Percentiles rank a stretch among this genome's conserved stretches.
Evolutionary conservation across 2,888 invertebrate species (phyloP).

Genomic region (Papilio elwesi): DNA sequence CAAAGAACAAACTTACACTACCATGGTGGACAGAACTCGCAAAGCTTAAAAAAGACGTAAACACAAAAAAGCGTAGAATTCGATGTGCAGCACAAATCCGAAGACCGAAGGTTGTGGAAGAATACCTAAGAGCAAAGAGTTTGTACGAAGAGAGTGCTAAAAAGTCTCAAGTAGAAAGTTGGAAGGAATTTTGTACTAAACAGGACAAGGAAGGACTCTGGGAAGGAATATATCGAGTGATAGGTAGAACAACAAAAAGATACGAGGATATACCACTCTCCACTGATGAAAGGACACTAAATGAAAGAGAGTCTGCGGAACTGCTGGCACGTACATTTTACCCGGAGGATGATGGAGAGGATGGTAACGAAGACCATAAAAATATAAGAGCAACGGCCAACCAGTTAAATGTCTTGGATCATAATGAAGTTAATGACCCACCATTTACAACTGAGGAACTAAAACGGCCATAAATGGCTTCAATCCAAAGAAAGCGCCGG

Average conservation of each 20-base stretch:
- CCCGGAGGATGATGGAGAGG: neutral
- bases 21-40: conserved; percentile 45
- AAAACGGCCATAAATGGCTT: no score
- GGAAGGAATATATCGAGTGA: conserved; percentile 37
- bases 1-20: conserved; percentile 23
- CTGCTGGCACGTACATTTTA: conserved; percentile 12
- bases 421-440: no score
- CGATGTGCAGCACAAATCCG: no score
- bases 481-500: no score
- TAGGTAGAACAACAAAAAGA: conserved; percentile 6
- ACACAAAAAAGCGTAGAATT: conserved; percentile 27
- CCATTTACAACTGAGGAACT: no score
- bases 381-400: no score
- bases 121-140: no score
- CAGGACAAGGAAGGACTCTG: conserved; percentile 44
- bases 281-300: neutral
- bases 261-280: neutral
- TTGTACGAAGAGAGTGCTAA: no score
- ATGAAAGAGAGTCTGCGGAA: neutral
- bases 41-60: conserved; percentile 36
- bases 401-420: no score
- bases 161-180: no score
- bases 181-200: conserved; percentile 39
- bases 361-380: no score
- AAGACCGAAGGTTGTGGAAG: no score